Conservation (phyloP, 2,113 vertebrate species). For the Tragelaphus strepsiceros region DNA sequence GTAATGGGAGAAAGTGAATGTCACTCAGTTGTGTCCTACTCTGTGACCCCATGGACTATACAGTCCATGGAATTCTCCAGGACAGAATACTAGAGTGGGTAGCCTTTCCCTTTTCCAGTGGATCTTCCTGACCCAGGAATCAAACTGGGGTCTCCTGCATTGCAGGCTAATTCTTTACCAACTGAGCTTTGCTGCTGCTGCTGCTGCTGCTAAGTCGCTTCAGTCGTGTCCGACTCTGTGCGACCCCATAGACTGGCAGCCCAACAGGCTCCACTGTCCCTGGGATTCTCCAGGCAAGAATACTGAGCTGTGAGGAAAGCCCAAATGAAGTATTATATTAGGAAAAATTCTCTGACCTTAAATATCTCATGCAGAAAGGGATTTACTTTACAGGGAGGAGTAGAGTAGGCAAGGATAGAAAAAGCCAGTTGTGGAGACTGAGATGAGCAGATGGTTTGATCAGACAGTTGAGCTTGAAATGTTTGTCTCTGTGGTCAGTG, state of each 20-base stretch:
- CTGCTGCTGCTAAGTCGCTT: too few relatives aligned
- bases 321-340: neutral
- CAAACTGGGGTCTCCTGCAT: accelerated
- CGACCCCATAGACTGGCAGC: too few relatives aligned
- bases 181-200: neutral
- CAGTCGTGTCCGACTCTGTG: too few relatives aligned
- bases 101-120: accelerated
- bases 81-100: neutral
- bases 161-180: neutral
- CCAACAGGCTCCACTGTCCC: too few relatives aligned
- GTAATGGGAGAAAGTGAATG: neutral
- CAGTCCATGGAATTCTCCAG: neutral
- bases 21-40: neutral
- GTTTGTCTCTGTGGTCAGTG: neutral
- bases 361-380: neutral
- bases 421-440: accelerated
- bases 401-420: neutral
- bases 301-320: neutral
- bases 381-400: neutral
- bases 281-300: too few relatives aligned
- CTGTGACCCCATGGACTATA: neutral
- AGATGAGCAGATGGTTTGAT: neutral
- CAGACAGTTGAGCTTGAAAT: neutral
- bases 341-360: neutral
- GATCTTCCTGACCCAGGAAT: neutral